These are phyloP conservation scores for Prosapia bicincta DNA, from an alignment of 2,888 invertebrate genomes.

Conservation along the genomic window DNA sequence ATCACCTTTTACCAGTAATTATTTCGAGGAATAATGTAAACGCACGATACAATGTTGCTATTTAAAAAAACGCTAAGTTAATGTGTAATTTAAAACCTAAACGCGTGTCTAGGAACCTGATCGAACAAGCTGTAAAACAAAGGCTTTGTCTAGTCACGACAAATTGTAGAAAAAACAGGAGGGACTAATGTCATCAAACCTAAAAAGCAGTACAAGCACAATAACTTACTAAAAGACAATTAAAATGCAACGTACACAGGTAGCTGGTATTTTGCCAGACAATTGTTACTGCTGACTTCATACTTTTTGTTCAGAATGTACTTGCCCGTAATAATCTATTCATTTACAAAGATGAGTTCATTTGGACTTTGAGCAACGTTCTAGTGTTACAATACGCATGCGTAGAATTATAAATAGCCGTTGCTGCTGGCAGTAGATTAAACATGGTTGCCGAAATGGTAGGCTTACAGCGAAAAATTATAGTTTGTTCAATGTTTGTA, in stretches of 20 bases:
- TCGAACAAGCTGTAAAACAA: too few relatives aligned
- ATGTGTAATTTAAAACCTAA: too few relatives aligned
- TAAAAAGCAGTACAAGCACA: not conserved
- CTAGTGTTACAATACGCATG: not conserved
- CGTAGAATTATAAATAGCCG: not conserved
- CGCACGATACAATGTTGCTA: too few relatives aligned
- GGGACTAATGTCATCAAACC: not conserved
- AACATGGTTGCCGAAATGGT: not conserved
- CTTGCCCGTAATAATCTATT: not conserved
- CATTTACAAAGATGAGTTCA: not conserved
- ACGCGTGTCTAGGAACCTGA: too few relatives aligned
- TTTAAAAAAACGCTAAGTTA: too few relatives aligned
- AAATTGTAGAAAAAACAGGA: not conserved
- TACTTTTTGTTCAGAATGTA: not conserved
- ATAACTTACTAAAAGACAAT: not conserved
- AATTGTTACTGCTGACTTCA: not conserved
- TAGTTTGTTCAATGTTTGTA: too few relatives aligned
- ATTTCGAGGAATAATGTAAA: too few relatives aligned
- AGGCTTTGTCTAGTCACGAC: too few relatives aligned
- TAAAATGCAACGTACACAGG: not conserved
- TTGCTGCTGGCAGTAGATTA: not conserved
- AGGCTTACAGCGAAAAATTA: too few relatives aligned
- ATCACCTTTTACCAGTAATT: too few relatives aligned
- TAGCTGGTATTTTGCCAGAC: not conserved
- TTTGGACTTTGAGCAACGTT: not conserved